A percentile compares a stretch with the other conserved stretches of the same genome.
These are phyloP conservation scores for Nothura maculosa DNA, from an alignment of 2,797 vertebrate genomes.

Conservation along the genomic window DNA sequence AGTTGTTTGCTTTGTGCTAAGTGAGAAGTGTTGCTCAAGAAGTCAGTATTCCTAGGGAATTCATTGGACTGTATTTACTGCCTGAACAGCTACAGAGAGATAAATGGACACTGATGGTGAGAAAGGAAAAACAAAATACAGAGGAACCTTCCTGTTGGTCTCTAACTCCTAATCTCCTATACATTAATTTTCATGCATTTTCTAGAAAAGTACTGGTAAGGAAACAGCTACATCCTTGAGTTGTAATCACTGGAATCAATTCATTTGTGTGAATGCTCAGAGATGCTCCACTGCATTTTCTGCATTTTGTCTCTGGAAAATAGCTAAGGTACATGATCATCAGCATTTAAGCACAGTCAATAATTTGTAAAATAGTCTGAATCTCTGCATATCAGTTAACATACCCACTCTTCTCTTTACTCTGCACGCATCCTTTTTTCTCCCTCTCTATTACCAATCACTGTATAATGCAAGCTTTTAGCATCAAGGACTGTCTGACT, in stretches of 20 bases:
- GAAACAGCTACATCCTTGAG: not conserved
- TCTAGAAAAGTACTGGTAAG: not conserved
- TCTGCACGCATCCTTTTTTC: not conserved
- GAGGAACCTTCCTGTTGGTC: not conserved
- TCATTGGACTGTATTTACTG: not conserved
- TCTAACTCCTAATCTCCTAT: fast-evolving
- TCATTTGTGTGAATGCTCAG: not conserved
- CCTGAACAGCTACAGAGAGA: not conserved
- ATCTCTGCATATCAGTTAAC: not conserved
- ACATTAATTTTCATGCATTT: not conserved
- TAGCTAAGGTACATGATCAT: not conserved
- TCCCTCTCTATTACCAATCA: not conserved
- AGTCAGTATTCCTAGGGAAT: not conserved
- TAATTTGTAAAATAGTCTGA: not conserved
- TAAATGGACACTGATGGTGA: not conserved
- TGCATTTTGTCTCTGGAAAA: not conserved
- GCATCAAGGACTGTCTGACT: slow-evolving; percentile 18
- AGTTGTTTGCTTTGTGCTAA: not conserved
- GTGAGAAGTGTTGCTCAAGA: not conserved
- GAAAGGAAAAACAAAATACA: not conserved
- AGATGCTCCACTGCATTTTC: not conserved
- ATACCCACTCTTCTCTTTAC: not conserved
- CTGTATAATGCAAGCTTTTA: not conserved
- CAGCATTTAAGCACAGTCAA: not conserved
- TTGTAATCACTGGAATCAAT: fast-evolving